Evolutionary conservation across 2,797 vertebrate genomes (phyloP), one percentile per base, ranked within the genome.

Genomic region (Anguilla anguilla): DNA sequence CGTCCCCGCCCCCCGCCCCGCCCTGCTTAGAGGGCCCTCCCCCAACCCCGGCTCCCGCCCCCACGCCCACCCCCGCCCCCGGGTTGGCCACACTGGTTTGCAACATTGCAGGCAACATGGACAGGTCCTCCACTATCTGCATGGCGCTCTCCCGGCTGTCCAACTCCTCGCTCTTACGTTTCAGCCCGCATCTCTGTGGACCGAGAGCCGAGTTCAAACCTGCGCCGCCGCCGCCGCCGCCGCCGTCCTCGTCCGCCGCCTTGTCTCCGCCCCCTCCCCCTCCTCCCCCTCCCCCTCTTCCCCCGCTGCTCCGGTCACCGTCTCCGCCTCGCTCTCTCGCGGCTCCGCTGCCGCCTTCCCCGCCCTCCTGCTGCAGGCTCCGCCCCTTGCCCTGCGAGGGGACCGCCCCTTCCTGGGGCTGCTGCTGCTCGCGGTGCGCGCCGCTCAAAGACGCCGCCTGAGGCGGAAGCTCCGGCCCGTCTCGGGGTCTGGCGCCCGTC

Each of bases 51-150:
- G 96, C 91, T 61, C 98, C 96, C 0, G 96, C 97, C 31, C 97
- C 96, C 89, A 97, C 96, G 55, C 97, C 96, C 0, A 96, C 97
- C 85, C 97, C 96, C 15, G 97, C 93, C 88, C 97, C 95, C 10
- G 97, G 96, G 86, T 98, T 99, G 89, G 96, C 98, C 91, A 97
- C 95, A 86, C 95, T 97, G 83, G 96, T 97, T 95, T 99, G 98
- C 97, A 99, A 96, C 98, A 99, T 99, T 49, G 98, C 98, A 91
- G 98, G 98, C 96, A 99, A 96, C 94, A 99, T 96, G 93, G 98
- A 97, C 95, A 98, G 96, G 90, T 99, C 99, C 90, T 99, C 99
- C 0, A 99, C 98, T 93, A 99, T 99, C 98, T 99, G 98, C 99
- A 99, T 99, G 92, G 96, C 90, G 96, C 97, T 92, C 93, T 94